phyloP scores from a whole-genome alignment of 1,140 invertebrate genomes.

The Lysiphlebus fabarum region DNA sequence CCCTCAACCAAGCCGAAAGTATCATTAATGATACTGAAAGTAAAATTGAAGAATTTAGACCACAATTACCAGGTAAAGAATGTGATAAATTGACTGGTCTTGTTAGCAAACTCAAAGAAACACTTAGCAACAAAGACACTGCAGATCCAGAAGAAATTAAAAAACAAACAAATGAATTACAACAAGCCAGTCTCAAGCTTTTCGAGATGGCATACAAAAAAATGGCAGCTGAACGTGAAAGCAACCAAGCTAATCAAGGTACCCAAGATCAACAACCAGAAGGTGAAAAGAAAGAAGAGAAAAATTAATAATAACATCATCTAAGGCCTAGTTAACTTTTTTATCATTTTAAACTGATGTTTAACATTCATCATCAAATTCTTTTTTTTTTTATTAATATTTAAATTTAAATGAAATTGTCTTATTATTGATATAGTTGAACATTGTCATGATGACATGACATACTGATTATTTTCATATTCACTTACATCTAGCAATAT shows the following conservation, averaged over 20 bases:
- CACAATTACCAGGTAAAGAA: slow-evolving; percentile 92
- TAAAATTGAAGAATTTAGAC: slow-evolving; percentile 98
- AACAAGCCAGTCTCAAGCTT: slow-evolving; percentile 95
- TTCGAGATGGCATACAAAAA: slow-evolving; percentile 99
- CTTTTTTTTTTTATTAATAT: too few species aligned
- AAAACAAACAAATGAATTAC: slow-evolving; percentile 80
- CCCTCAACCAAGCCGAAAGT: slow-evolving; percentile 93
- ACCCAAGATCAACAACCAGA: slow-evolving; percentile 47
- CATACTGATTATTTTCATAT: too few species aligned
- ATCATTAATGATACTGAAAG: slow-evolving; percentile 97
- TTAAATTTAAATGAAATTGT: too few species aligned
- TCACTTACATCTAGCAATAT: too few species aligned
- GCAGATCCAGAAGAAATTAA: slow-evolving; percentile 87
- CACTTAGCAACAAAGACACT: slow-evolving; percentile 86
- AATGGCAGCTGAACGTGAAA: slow-evolving; percentile 74
- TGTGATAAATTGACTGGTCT: slow-evolving; percentile 85
- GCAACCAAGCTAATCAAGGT: slow-evolving; percentile 33
- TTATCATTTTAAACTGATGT: too few species aligned
- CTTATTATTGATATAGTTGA: too few species aligned
- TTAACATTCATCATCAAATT: too few species aligned
- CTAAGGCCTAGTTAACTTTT: too few species aligned
- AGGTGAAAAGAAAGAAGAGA: slow-evolving; percentile 63
- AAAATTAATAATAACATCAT: slow-evolving; percentile 58
- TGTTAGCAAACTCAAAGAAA: slow-evolving; percentile 79
- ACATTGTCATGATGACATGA: too few species aligned